A percentile compares a stretch with the other conserved stretches of the same genome.
Evolutionary conservation across 2,113 vertebrate species (phyloP).

Genomic region (Tragelaphus buxtoni): DNA sequence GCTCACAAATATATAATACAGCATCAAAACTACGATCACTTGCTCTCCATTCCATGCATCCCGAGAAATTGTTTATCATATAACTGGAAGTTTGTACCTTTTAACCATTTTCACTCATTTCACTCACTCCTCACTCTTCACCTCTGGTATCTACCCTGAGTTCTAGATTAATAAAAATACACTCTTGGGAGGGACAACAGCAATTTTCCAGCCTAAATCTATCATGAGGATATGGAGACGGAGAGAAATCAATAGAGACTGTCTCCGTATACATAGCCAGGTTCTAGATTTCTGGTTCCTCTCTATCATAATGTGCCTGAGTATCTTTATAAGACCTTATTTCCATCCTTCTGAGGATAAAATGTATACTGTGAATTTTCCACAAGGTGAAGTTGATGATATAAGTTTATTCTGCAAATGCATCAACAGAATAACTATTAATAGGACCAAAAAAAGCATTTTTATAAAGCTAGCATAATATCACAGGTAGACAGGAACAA

Average conservation of each 20-base stretch:
- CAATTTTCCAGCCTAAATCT: conserved; percentile 5
- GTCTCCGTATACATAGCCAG: neutral
- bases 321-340: neutral
- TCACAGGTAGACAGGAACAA: neutral
- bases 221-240: neutral
- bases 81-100: neutral
- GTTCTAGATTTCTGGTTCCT: neutral
- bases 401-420: neutral
- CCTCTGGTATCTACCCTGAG: neutral
- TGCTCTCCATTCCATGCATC: neutral
- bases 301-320: neutral
- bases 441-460: neutral
- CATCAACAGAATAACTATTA: neutral
- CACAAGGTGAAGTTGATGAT: neutral
- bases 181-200: neutral
- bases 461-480: neutral
- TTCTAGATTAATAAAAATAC: conserved; percentile 5
- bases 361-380: neutral
- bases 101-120: neutral
- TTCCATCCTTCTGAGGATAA: neutral
- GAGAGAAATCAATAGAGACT: neutral
- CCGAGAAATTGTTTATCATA: neutral
- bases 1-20: neutral
- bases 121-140: neutral
- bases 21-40: neutral